These are phyloP conservation scores for Lithobates pipiens DNA, from an alignment of 2,797 vertebrate genomes.

Conservation along the genomic window DNA sequence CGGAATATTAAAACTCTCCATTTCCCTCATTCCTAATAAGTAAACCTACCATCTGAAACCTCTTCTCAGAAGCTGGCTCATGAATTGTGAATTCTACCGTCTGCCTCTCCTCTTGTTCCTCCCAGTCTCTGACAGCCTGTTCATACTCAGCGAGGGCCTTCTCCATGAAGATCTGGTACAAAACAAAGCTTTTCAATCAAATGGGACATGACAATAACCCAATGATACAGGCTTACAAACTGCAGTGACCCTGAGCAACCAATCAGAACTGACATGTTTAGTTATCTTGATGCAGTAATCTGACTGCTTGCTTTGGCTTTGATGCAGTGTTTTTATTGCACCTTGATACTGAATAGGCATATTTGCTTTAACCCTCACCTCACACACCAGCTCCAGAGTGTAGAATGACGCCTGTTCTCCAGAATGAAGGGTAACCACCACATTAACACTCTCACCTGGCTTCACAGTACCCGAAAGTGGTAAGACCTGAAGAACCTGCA, in stretches of 20 bases:
- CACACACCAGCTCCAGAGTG: conserved; percentile 83
- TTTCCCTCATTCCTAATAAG: too few relatives aligned
- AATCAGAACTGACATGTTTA: too few relatives aligned
- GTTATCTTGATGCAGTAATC: too few relatives aligned
- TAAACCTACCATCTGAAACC: background rate
- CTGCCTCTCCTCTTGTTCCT: conserved; percentile 76
- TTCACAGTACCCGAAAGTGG: conserved; percentile 79
- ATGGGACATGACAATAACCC: background rate
- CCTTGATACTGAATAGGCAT: too few relatives aligned
- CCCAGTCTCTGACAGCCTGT: conserved; percentile 76
- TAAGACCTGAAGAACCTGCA: conserved; percentile 73
- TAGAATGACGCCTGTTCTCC: conserved; percentile 78
- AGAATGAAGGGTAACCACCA: conserved; percentile 81
- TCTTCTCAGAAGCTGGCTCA: conserved; percentile 65
- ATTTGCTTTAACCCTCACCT: conserved; percentile 72
- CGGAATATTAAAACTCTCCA: too few relatives aligned
- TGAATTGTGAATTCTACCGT: conserved; percentile 85
- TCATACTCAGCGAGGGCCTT: conserved; percentile 74
- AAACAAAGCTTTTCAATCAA: background rate
- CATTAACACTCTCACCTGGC: conserved; percentile 80
- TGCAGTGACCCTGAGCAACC: too few relatives aligned
- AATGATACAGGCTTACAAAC: too few relatives aligned
- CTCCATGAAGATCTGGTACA: conserved; percentile 77
- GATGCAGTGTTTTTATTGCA: too few relatives aligned
- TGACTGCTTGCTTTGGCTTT: too few relatives aligned